Conservation (phyloP, 1,140 invertebrate genomes). For the Brachionus sp. region DNA sequence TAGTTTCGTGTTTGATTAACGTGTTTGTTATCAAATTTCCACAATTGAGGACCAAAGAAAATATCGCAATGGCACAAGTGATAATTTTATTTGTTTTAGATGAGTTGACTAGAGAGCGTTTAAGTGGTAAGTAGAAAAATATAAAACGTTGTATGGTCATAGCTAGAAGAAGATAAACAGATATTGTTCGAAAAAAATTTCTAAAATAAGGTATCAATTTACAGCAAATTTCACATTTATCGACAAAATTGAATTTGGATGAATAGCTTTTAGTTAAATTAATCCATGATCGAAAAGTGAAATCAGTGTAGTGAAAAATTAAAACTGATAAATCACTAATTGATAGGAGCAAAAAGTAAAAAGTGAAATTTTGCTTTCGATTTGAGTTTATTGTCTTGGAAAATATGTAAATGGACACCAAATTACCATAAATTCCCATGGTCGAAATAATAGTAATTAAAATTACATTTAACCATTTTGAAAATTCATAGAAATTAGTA, state of each 20-base stretch:
- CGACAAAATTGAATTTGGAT: conserved; percentile 23
- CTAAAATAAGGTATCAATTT: conserved; percentile 35
- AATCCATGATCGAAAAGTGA: conserved; percentile 7
- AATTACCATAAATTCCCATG: background rate
- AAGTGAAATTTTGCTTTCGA: background rate
- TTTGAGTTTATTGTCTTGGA: background rate
- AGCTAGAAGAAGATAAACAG: background rate
- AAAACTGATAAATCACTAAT: background rate
- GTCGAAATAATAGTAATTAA: background rate
- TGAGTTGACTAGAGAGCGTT: background rate
- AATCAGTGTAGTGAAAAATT: background rate
- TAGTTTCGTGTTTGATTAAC: background rate
- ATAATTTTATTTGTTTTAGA: background rate
- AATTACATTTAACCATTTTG: conserved; percentile 29
- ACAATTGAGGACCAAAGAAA: background rate
- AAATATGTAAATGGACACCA: background rate
- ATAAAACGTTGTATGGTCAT: conserved; percentile 22
- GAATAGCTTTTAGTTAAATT: conserved; percentile 18
- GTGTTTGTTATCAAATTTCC: conserved; percentile 10
- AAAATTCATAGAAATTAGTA: background rate
- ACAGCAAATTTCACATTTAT: conserved; percentile 11
- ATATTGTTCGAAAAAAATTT: conserved; percentile 29
- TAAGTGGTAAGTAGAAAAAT: background rate
- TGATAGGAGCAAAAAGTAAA: conserved; percentile 18
- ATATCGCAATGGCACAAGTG: background rate